Base-by-base conservation (phyloP, 2,797 vertebrate genomes). In the Psittacula echo region DNA sequence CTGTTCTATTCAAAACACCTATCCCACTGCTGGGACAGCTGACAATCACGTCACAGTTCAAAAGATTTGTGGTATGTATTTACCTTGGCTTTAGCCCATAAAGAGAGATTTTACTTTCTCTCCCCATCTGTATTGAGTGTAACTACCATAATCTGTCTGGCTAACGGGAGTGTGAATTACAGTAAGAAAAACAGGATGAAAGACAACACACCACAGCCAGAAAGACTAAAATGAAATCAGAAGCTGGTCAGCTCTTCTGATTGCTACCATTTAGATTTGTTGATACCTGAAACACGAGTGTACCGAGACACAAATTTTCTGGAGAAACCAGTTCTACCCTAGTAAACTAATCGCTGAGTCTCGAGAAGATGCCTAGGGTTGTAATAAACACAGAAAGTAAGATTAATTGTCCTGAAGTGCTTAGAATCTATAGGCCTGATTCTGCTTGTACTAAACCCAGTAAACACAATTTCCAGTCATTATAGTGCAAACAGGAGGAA, bases 141-240 rank as follows among this genome's bases (percentile, higher is more conserved):
- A 97, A 96, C 93, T 86, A 95, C 95, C 90, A 73, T 92, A 92
- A 97, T 94, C 93, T 95, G 78, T 96, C 95, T 96, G 85, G 93
- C 87, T 97, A 96, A 97, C 73, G 4, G 78, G 86, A 96, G 68
- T 56, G 76, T 88, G 94, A 97, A 96, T 95, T 94, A 96, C 93
- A 85, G 87, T 56, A 90, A 92, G 90, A 93, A 91, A 97, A 95
- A 76, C 85, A 94, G 79, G 74, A 97, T 86, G 71, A 71, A 90
- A 96, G 84, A 85, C 93, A 96, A 96, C 83, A 93, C 76, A 73
- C 61, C 80, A 60, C 73, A 81, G 81, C 54, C 91, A 94, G 90
- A 93, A 94, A 93, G 65, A 82, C 87, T 58, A 48, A 93, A 94
- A 88, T 87, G 61, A 96, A 91, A 93, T 78, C 89, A 93, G 85